These are phyloP conservation scores for Chelmon rostratus DNA, from an alignment of 2,797 vertebrate species.

Conservation along the genomic window DNA sequence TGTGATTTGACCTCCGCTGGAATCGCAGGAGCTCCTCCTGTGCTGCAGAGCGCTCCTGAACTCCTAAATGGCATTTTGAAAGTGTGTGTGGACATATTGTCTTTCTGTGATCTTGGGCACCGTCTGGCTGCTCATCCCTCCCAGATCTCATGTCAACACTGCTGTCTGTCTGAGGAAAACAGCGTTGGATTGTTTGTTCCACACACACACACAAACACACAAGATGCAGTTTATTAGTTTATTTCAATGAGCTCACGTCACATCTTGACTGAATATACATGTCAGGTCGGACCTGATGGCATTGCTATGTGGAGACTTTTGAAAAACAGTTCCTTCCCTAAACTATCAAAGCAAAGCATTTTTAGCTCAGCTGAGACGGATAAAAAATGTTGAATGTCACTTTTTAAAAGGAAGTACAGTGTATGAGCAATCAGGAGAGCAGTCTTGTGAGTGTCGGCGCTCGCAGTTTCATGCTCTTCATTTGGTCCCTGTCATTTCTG, in stretches of 20 bases:
- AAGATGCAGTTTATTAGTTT: neutral
- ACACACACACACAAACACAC: neutral
- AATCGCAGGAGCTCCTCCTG: neutral
- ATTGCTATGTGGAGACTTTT: neutral
- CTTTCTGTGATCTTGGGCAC: slow-evolving; percentile 59
- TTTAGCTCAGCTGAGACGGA: neutral
- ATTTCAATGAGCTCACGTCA: slow-evolving; percentile 4
- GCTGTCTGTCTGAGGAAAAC: slow-evolving; percentile 29
- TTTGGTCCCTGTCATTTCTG: slow-evolving; percentile 7
- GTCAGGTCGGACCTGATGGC: neutral
- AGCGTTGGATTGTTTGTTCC: slow-evolving; percentile 21
- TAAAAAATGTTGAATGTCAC: neutral
- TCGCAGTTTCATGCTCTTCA: slow-evolving; percentile 23
- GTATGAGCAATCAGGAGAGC: neutral
- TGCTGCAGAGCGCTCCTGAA: slow-evolving; percentile 16
- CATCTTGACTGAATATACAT: slow-evolving; percentile 5
- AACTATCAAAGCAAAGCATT: slow-evolving; percentile 5
- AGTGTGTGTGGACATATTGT: slow-evolving; percentile 67
- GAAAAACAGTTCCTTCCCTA: neutral
- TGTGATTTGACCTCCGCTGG: slow-evolving; percentile 10
- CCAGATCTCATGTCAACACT: slow-evolving; percentile 59
- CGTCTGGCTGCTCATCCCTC: slow-evolving; percentile 63
- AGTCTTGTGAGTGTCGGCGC: slow-evolving; percentile 4
- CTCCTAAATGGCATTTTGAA: slow-evolving; percentile 49
- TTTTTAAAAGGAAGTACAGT: slow-evolving; percentile 18